These are phyloP conservation scores for Escarpia spicata DNA, from an alignment of 2,888 invertebrate species.

Conservation along the genomic window DNA sequence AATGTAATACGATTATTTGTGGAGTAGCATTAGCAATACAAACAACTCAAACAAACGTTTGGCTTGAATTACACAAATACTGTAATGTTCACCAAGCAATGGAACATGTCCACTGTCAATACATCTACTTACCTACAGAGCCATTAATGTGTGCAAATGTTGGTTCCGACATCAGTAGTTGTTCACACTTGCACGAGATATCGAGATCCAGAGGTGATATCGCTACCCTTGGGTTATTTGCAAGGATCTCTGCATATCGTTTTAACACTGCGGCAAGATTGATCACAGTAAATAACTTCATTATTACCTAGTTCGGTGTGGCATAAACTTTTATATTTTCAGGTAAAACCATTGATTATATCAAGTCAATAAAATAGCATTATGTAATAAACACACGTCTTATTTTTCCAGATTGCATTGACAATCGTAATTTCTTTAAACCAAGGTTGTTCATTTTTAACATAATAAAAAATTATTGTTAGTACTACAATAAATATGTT, in stretches of 20 bases:
- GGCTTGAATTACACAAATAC: neutral
- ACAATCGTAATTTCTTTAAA: neutral
- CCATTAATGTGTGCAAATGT: slow-evolving; percentile 57
- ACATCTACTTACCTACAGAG: slow-evolving; percentile 53
- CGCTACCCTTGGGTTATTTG: slow-evolving; percentile 55
- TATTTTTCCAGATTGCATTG: neutral
- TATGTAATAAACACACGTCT: too few species aligned
- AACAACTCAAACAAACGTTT: neutral
- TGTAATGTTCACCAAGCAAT: slow-evolving; percentile 16
- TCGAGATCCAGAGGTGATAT: slow-evolving; percentile 61
- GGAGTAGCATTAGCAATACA: neutral
- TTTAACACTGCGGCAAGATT: slow-evolving; percentile 52
- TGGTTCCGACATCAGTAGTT: slow-evolving; percentile 56
- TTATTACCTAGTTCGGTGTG: neutral
- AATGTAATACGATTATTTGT: neutral
- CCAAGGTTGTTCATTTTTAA: too few species aligned
- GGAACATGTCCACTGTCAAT: neutral
- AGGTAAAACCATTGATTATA: too few species aligned
- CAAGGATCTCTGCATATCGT: slow-evolving; percentile 58
- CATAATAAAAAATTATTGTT: too few species aligned
- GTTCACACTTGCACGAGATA: slow-evolving; percentile 62
- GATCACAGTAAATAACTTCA: neutral
- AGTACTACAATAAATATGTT: too few species aligned
- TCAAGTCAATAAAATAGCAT: too few species aligned
- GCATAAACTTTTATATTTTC: neutral